Conservation (phyloP, 2,113 vertebrate species). For the Brienomyrus longianalis region DNA sequence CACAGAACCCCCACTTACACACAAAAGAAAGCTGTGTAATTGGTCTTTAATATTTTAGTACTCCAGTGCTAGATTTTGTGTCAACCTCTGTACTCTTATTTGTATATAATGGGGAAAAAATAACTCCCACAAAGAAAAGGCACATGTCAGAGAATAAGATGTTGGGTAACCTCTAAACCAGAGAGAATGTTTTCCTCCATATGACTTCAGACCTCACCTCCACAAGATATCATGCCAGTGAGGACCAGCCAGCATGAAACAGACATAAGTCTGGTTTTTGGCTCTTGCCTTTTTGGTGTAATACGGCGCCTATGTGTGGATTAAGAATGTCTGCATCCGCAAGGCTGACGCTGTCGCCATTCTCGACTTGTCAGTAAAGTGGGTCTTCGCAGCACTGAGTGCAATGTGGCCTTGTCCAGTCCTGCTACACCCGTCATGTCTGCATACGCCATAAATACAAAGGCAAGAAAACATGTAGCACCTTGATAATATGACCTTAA, state of each 20-base stretch:
- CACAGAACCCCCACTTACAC: neutral
- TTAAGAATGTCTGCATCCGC: neutral
- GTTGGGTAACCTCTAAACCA: neutral
- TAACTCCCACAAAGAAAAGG: neutral
- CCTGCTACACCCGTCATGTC: neutral
- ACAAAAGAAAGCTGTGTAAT: neutral
- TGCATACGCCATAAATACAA: neutral
- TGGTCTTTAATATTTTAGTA: neutral
- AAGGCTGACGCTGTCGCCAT: neutral
- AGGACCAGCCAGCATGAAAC: neutral
- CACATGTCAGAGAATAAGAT: neutral
- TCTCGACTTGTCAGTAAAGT: neutral
- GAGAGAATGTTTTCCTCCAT: neutral
- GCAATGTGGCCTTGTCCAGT: neutral
- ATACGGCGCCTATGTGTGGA: neutral
- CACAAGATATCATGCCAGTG: neutral
- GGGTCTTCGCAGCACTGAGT: neutral
- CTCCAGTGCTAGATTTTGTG: neutral
- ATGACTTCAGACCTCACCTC: neutral
- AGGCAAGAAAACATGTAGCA: neutral
- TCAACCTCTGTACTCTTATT: neutral
- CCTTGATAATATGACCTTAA: neutral
- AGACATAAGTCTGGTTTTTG: neutral
- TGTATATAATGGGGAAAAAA: neutral
- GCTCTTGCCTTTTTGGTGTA: neutral